Evolutionary conservation across 1,140 invertebrate genomes (phyloP).

Genomic region (Listronotus bonariensis): DNA sequence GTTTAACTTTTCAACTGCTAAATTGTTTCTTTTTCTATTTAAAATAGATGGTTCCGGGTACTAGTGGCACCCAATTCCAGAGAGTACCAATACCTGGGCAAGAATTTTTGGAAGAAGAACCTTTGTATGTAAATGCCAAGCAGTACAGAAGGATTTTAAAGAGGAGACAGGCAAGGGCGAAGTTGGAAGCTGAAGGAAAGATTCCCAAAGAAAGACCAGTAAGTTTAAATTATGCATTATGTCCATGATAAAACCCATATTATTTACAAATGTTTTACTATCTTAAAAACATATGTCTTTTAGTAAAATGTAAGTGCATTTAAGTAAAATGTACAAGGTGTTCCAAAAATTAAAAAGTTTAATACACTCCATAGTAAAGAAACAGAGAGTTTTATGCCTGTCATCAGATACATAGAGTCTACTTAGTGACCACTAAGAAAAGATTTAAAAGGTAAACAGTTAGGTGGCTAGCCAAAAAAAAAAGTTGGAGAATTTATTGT

Average conservation of each 20-base stretch:
- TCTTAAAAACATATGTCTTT: slow-evolving; percentile 1
- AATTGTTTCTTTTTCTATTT: too few species aligned
- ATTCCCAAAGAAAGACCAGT: slow-evolving; percentile 96
- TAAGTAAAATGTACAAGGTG: too few species aligned
- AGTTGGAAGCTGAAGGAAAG: slow-evolving; percentile 88
- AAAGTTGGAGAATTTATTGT: too few species aligned
- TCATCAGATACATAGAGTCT: too few species aligned
- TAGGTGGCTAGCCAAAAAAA: too few species aligned
- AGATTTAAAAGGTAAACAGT: too few species aligned
- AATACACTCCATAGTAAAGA: too few species aligned
- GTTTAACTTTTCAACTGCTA: too few species aligned
- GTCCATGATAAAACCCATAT: not conserved
- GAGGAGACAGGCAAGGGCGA: slow-evolving; percentile 85
- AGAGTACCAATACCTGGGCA: slow-evolving; percentile 67
- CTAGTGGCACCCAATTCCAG: slow-evolving; percentile 64
- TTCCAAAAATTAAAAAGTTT: too few species aligned
- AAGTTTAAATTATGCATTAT: slow-evolving; percentile 49
- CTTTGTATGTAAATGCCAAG: slow-evolving; percentile 98
- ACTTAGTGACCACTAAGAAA: too few species aligned
- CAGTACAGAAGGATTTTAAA: slow-evolving; percentile 95
- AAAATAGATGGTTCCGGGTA: slow-evolving; percentile 67
- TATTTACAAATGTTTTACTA: slow-evolving; percentile 1
- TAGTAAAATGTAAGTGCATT: slow-evolving; percentile 14
- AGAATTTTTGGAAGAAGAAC: slow-evolving; percentile 88
- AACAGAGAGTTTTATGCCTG: too few species aligned